Percentiles rank a stretch among this genome's conserved stretches.
phyloP scores from a whole-genome alignment of 2,797 vertebrate species.

The Chlorospingus flavigularis region DNA sequence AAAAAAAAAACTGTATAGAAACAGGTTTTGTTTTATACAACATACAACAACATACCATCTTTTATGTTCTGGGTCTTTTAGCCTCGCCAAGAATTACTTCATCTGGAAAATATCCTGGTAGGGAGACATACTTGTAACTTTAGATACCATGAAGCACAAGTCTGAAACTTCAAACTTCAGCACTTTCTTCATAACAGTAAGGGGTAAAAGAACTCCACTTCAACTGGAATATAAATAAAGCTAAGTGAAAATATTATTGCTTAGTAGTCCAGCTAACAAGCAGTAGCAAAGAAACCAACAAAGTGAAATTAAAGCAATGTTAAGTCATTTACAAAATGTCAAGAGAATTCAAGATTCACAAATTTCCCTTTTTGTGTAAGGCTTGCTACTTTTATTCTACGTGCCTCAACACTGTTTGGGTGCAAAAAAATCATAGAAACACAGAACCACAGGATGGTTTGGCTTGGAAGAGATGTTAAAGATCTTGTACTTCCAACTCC shows the following conservation, averaged over 20 bases:
- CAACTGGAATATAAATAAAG: constrained; percentile 17
- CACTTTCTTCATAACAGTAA: constrained; percentile 20
- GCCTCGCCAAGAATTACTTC: constrained; percentile 55
- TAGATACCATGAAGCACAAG: constrained; percentile 1
- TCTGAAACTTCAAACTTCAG: constrained; percentile 40
- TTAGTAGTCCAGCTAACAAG: background rate
- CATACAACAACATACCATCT: background rate
- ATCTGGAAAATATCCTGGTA: constrained; percentile 60
- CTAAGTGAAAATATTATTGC: constrained; percentile 16
- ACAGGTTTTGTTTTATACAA: constrained; percentile 7
- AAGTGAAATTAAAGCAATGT: background rate
- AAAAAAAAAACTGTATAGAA: background rate
- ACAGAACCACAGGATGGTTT: background rate
- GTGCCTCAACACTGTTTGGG: background rate
- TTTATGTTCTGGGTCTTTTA: constrained; percentile 36
- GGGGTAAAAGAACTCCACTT: constrained; percentile 11
- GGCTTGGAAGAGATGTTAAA: background rate
- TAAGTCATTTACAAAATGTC: background rate
- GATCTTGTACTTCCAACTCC: background rate
- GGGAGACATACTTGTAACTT: background rate
- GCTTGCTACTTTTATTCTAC: background rate
- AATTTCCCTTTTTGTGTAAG: background rate
- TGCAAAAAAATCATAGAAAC: background rate
- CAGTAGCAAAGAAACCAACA: background rate
- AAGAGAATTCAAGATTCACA: background rate